Evolutionary conservation across 2,113 vertebrate genomes (phyloP).

Genomic region (Colius striatus): DNA sequence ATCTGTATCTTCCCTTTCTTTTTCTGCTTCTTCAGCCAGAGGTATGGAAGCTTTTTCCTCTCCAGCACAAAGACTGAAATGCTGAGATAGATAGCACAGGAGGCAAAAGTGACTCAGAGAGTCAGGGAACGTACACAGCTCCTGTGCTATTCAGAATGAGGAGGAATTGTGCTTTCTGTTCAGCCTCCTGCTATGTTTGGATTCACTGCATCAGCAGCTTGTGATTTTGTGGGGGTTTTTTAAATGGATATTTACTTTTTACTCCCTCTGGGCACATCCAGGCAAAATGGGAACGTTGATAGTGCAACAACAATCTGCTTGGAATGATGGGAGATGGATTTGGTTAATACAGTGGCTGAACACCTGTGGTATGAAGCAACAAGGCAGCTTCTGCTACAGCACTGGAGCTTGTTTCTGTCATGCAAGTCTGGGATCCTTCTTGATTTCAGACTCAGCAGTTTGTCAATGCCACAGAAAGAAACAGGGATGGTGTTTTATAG

Average conservation of each 20-base stretch:
- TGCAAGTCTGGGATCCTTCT: not conserved
- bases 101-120: conserved; percentile 8
- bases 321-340: not conserved
- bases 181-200: not conserved
- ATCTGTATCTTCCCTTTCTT: not conserved
- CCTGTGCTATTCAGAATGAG: not conserved
- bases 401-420: not conserved
- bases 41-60: not conserved
- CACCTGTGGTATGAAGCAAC: not conserved
- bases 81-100: not conserved
- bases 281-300: not conserved
- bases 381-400: not conserved
- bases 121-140: not conserved
- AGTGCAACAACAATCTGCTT: not conserved
- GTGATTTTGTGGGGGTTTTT: not conserved
- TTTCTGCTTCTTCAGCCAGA: not conserved
- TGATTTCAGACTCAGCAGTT: not conserved
- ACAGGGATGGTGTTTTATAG: not conserved
- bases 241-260: not conserved
- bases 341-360: not conserved
- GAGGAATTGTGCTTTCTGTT: not conserved
- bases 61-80: not conserved
- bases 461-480: not conserved
- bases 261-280: not conserved
- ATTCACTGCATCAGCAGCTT: conserved; percentile 5